A percentile compares a stretch with the other conserved stretches of the same genome.
phyloP scores from a whole-genome alignment of 2,797 vertebrate species.

The Pogonophryne albipinna region DNA sequence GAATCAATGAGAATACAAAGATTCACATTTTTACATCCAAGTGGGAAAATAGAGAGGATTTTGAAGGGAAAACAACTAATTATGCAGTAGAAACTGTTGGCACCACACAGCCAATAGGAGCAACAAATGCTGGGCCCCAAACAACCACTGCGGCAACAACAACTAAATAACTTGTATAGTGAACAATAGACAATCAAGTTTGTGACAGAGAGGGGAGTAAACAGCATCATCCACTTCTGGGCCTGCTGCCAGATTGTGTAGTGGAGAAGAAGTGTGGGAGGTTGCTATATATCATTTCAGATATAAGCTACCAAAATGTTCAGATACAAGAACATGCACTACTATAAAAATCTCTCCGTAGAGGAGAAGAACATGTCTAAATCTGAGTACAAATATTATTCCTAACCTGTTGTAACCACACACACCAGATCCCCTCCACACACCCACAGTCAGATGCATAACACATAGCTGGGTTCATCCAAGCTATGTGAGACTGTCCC shows the following conservation, averaged over 20 bases:
- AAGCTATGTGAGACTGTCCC: slow-evolving; percentile 36
- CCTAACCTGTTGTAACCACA: slow-evolving; percentile 11
- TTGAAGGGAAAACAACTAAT: slow-evolving; percentile 20
- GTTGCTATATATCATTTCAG: slow-evolving; percentile 23
- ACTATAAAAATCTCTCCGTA: neutral
- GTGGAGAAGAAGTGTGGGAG: slow-evolving; percentile 10
- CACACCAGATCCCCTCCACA: slow-evolving; percentile 12
- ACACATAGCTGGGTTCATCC: slow-evolving; percentile 50
- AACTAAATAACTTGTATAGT: slow-evolving; percentile 19
- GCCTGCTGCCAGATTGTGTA: slow-evolving; percentile 33
- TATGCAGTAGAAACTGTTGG: slow-evolving; percentile 24
- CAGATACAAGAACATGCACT: neutral
- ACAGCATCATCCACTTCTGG: slow-evolving; percentile 28
- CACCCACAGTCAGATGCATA: slow-evolving; percentile 38
- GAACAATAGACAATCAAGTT: slow-evolving; percentile 32
- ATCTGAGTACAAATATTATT: neutral
- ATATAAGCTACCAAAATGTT: neutral
- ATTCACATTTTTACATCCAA: neutral
- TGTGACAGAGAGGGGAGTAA: slow-evolving; percentile 26
- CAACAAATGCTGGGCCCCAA: slow-evolving; percentile 33
- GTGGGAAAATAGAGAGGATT: neutral
- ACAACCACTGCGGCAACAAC: slow-evolving; percentile 2
- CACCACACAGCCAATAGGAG: neutral
- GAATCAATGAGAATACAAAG: neutral
- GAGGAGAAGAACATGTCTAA: neutral